phyloP scores from a whole-genome alignment of 2,797 vertebrate genomes.

The Salarias fasciatus region DNA sequence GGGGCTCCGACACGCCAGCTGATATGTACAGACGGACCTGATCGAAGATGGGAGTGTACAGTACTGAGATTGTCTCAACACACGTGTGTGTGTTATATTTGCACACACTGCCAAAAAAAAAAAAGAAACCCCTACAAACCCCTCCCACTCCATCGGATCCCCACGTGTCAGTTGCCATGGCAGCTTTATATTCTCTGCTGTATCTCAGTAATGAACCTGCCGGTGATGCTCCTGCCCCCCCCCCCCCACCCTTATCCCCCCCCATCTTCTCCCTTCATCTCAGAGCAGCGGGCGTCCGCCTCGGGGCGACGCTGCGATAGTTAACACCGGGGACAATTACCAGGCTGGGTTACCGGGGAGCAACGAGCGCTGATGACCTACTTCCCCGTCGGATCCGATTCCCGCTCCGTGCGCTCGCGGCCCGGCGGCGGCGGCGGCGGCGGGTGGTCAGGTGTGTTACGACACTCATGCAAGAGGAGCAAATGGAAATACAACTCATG shows the following conservation, averaged over 20 bases:
- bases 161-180: constrained; percentile 49
- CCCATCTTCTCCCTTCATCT: constrained; percentile 1
- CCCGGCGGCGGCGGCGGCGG: too few relatives aligned
- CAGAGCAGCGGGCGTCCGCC: constrained; percentile 34
- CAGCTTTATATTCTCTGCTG: constrained; percentile 46
- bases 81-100: too few relatives aligned
- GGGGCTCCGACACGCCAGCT: constrained; percentile 37
- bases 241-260: not conserved
- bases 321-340: constrained; percentile 57
- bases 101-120: too few relatives aligned
- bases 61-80: constrained; percentile 71
- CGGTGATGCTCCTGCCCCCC: not conserved
- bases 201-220: constrained; percentile 48
- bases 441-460: constrained; percentile 52
- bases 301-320: constrained; percentile 40
- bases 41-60: constrained; percentile 69
- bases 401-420: constrained; percentile 57
- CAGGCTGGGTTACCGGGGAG: constrained; percentile 57
- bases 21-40: constrained; percentile 79
- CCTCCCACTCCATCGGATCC: constrained; percentile 42
- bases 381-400: constrained; percentile 69
- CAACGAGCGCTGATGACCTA: constrained; percentile 62
- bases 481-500: constrained; percentile 55
- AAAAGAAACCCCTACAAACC: too few relatives aligned
- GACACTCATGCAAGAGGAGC: constrained; percentile 68